A percentile compares a stretch with the other conserved stretches of the same genome.
Evolutionary conservation across 2,888 invertebrate species (phyloP).

Genomic region (Alloplasta piceator): DNA sequence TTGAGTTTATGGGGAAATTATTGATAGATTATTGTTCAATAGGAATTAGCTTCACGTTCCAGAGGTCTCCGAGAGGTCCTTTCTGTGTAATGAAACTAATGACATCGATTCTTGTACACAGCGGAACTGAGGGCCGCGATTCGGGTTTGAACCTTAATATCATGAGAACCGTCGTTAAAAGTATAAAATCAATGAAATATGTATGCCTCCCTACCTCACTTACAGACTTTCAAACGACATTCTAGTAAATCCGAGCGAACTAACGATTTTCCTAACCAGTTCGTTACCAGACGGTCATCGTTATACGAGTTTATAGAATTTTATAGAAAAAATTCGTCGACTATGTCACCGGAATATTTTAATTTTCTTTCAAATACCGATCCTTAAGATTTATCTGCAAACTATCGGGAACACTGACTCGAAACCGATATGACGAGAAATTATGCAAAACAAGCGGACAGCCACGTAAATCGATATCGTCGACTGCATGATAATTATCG

Average conservation of each 20-base stretch:
- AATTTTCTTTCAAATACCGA: conserved; percentile 11
- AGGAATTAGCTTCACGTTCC: too few species aligned
- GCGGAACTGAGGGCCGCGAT: too few species aligned
- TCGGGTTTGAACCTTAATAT: too few species aligned
- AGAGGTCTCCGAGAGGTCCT: too few species aligned
- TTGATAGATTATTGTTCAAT: too few species aligned
- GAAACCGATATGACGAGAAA: conserved; percentile 11
- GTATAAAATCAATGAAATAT: neutral
- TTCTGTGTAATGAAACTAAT: too few species aligned
- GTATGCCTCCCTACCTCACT: conserved; percentile 20
- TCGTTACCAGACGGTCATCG: conserved; percentile 27
- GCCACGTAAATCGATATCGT: conserved; percentile 6
- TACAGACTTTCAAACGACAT: conserved; percentile 49
- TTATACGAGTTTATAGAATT: neutral
- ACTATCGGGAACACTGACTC: conserved; percentile 42
- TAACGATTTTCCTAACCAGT: conserved; percentile 40
- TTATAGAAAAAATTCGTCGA: neutral
- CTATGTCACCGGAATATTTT: conserved; percentile 10
- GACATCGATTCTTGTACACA: too few species aligned
- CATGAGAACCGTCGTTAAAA: too few species aligned
- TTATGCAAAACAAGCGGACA: conserved; percentile 47
- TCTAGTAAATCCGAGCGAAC: conserved; percentile 40
- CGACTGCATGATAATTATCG: conserved; percentile 18
- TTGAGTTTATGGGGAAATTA: too few species aligned
- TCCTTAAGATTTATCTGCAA: conserved; percentile 21